Conservation (phyloP, 1,140 invertebrate genomes). For the Phocides pigmalion region DNA sequence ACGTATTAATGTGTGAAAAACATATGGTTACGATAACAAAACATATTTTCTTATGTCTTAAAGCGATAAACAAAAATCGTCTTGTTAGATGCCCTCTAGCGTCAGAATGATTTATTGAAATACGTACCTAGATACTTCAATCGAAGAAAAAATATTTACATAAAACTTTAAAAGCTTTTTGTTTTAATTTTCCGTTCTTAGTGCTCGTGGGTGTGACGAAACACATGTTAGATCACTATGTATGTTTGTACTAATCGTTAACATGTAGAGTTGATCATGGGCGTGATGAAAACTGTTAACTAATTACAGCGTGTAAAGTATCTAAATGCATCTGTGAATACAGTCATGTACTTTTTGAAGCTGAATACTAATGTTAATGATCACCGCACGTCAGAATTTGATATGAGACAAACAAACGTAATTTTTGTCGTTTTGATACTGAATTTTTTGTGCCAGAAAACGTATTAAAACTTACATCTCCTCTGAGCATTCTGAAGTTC, state of each 20-base stretch:
- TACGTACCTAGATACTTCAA: not conserved
- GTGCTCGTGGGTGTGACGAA: constrained; percentile 1
- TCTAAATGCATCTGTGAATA: not conserved
- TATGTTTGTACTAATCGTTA: constrained; percentile 13
- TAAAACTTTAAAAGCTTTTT: constrained; percentile 10
- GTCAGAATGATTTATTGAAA: not conserved
- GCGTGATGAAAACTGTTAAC: not conserved
- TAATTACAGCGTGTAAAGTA: not conserved
- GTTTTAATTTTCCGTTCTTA: constrained; percentile 1
- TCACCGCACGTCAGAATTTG: no score
- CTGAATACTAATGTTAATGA: not conserved
- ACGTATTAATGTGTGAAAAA: not conserved
- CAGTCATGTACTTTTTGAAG: not conserved
- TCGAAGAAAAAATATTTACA: constrained; percentile 12
- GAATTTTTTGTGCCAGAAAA: no score
- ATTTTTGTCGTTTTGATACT: no score
- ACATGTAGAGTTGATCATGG: constrained; percentile 12
- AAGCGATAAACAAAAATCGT: not conserved
- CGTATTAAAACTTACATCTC: no score
- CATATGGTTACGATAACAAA: not conserved
- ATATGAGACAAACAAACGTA: no score
- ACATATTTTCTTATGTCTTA: not conserved
- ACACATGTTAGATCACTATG: constrained; percentile 14
- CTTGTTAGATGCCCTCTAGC: not conserved
- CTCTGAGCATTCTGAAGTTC: no score